A percentile compares a stretch with the other conserved stretches of the same genome.
These are phyloP conservation scores for Tamandua tetradactyla DNA, from an alignment of 2,797 vertebrate species.

Conservation along the genomic window DNA sequence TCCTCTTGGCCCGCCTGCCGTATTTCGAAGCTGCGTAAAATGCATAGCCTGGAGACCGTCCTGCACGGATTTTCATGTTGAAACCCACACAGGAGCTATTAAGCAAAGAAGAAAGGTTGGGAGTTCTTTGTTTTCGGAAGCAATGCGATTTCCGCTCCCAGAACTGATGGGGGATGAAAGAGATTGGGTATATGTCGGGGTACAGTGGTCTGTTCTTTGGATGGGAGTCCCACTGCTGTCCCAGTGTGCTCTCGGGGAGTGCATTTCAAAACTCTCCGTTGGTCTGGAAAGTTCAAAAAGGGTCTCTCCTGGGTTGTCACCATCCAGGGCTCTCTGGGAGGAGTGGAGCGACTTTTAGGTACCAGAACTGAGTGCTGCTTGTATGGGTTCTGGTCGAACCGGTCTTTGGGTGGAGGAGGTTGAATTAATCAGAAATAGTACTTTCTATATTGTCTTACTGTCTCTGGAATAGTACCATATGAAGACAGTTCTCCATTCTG, in stretches of 20 bases:
- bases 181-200: no score
- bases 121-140: background rate
- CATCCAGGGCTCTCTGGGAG: background rate
- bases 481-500: background rate
- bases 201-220: background rate
- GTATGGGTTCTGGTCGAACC: background rate
- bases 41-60: background rate
- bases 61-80: background rate
- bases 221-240: background rate
- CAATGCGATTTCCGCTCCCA: background rate
- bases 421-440: background rate
- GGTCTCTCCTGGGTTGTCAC: no score
- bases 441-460: rapidly evolving
- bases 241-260: background rate
- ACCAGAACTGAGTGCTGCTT: background rate
- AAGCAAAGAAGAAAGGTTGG: background rate
- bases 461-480: background rate
- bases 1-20: rapidly evolving
- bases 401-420: background rate
- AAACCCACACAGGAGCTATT: background rate
- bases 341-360: background rate
- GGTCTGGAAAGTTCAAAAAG: background rate
- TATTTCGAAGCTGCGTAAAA: background rate
- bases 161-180: no score
- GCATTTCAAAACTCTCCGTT: background rate